Evolutionary conservation across 2,797 vertebrate species (phyloP).

Genomic region (Sarcophilus harrisii): DNA sequence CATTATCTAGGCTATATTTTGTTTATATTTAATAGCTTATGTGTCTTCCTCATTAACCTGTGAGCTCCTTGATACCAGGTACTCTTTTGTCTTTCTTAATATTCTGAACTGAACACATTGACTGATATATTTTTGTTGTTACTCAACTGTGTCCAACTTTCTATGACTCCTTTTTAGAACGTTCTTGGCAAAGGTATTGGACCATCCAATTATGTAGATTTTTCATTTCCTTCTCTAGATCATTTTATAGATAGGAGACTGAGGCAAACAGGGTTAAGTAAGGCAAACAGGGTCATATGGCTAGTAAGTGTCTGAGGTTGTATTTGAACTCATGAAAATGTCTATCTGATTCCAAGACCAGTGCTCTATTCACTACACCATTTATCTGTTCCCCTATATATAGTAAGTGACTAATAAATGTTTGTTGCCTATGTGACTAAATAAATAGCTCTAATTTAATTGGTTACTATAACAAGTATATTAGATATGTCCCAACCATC

Average conservation of each 20-base stretch:
- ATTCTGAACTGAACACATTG: background rate
- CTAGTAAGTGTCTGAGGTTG: background rate
- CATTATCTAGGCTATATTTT: background rate
- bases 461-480: background rate
- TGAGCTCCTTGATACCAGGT: background rate
- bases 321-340: background rate
- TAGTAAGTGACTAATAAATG: background rate
- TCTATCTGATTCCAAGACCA: background rate
- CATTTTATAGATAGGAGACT: background rate
- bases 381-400: background rate
- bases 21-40: background rate
- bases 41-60: background rate
- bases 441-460: background rate
- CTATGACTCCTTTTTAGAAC: background rate
- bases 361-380: background rate
- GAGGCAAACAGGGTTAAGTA: background rate
- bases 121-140: background rate
- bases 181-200: background rate
- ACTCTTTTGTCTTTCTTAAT: background rate
- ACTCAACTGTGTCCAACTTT: background rate
- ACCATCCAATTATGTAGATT: background rate
- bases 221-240: background rate
- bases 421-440: background rate
- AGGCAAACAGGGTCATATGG: background rate
- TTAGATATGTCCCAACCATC: background rate